Base-by-base conservation (phyloP, 2,113 vertebrate species). In the Callocephalon fimbriatum region DNA sequence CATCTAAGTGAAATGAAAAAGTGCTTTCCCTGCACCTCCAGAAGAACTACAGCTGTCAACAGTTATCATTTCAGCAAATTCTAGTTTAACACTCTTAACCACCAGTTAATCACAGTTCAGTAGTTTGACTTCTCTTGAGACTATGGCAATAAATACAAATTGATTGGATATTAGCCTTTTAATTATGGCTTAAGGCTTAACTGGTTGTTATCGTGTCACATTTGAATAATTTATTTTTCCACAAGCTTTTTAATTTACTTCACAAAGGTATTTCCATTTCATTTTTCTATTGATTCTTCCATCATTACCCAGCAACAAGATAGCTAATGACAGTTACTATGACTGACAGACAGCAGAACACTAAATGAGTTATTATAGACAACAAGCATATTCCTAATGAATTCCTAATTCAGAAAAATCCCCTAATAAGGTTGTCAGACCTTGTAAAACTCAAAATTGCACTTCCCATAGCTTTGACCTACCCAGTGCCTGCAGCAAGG, bases 401-500 rank as follows among this genome's bases (percentile, higher is more conserved):
- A 58, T 58, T 58, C 29, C 48, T 88, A 38, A 27, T 13, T 42
- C 22, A 68, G 68, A 65, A 71, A 78, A 93, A 79, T 31, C 22
- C 27, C 45, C 44, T 23, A 3, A 12, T 51, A 26, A 45, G 42
- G 59, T 23, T 53, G 59, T 38, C 71, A 63, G 65, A 53, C 26
- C 9, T 71, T 21, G 19, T 1, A 11, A 6, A 7, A 51, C 22
- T 5, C 87, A 63, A 26, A 42, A 8, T 6, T 9, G 61, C 21
- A 26, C 26, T 7, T 48, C 35, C 31, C 21, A 2, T 10, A 37
- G 38, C 22, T 31, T 5, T 32, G 68, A 86, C 95, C 7, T 96
- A 98, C 98, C 98, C 75, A 98, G 95, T 6, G 65, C 42, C 37
- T 84, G 93, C 65, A 96, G 75, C 58, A 79, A 17, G 78, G 84